phyloP scores from a whole-genome alignment of 2,113 vertebrate species.

The Pantherophis guttatus region DNA sequence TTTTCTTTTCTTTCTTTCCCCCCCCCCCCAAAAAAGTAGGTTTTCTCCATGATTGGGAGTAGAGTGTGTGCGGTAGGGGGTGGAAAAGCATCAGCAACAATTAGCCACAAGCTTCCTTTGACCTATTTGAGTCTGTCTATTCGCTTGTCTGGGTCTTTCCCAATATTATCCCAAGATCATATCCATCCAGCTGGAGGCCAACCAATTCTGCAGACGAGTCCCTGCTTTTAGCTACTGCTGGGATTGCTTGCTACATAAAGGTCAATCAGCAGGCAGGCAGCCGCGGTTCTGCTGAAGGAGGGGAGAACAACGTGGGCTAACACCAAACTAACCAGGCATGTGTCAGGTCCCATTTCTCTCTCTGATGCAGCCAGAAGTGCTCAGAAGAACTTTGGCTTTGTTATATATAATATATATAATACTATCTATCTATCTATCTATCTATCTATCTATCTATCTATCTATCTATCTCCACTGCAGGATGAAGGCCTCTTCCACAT shows the following conservation, averaged over 20 bases:
- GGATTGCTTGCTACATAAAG: neutral
- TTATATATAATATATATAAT: too few species aligned
- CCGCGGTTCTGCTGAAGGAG: neutral
- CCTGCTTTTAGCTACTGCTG: neutral
- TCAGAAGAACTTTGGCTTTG: neutral
- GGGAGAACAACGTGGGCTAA: neutral
- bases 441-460: too few species aligned
- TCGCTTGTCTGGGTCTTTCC: conserved; percentile 9
- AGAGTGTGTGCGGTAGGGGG: accelerated
- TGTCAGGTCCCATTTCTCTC: neutral
- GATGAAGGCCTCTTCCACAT: too few species aligned
- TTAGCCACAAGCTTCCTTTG: neutral
- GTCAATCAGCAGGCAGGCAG: neutral
- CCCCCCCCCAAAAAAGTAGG: too few species aligned
- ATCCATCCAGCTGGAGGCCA: neutral
- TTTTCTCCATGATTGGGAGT: neutral
- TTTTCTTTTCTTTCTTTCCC: neutral
- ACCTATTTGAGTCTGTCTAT: neutral
- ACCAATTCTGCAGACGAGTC: neutral
- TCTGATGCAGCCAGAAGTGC: neutral
- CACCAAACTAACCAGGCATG: neutral
- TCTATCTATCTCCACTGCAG: too few species aligned
- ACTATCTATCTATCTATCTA: too few species aligned
- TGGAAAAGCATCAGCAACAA: neutral
- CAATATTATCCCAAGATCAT: neutral